Evolutionary conservation across 2,888 invertebrate genomes (phyloP).

Genomic region (Pomacea canaliculata): DNA sequence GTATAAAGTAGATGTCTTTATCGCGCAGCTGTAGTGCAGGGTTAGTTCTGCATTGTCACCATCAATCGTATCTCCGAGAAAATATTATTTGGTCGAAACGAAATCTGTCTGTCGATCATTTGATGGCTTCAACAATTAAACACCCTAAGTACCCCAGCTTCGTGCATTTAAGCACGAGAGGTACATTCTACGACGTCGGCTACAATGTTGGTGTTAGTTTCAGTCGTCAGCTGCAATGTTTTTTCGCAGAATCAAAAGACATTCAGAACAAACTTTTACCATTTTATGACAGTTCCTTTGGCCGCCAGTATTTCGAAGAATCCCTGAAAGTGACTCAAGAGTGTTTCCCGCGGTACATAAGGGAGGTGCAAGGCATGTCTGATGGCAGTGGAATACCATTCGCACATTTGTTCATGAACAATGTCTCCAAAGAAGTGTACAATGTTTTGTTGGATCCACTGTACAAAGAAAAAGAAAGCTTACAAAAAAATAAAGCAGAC

Average conservation of each 20-base stretch:
- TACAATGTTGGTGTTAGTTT: constrained; percentile 39
- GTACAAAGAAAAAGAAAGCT: background rate
- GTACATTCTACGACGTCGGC: constrained; percentile 41
- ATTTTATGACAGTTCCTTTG: constrained; percentile 32
- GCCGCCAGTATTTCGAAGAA: constrained; percentile 34
- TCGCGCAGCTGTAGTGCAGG: too few species aligned
- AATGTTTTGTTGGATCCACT: constrained; percentile 12
- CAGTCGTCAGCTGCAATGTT: constrained; percentile 32
- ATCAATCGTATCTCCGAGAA: too few species aligned
- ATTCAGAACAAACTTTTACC: constrained; percentile 24
- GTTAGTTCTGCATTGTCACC: too few species aligned
- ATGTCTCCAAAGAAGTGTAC: constrained; percentile 39
- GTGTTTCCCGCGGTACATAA: constrained; percentile 41
- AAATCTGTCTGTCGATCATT: too few species aligned
- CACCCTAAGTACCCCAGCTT: constrained; percentile 5
- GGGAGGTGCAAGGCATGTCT: constrained; percentile 45
- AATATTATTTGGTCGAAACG: too few species aligned
- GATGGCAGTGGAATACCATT: constrained; percentile 43
- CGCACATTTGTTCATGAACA: constrained; percentile 41
- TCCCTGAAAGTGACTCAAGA: constrained; percentile 34
- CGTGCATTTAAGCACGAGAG: constrained; percentile 21
- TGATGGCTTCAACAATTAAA: too few species aligned
- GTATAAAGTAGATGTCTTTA: too few species aligned
- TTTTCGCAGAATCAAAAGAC: constrained; percentile 20
- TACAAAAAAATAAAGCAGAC: background rate